phyloP scores from a whole-genome alignment of 2,888 invertebrate genomes.

The Ferdinandea cuprea region DNA sequence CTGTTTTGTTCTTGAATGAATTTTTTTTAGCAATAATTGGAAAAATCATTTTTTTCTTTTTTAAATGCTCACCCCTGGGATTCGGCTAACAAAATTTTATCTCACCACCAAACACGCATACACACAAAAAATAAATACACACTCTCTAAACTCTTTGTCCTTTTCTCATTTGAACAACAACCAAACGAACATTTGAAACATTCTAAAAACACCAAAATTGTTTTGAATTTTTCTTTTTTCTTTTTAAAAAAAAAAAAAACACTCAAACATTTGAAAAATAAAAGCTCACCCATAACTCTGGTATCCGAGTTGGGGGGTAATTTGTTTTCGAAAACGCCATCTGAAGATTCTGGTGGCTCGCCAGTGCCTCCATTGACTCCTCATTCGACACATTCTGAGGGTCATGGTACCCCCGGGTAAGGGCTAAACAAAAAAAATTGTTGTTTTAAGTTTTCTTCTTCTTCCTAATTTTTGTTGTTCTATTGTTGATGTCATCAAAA shows the following conservation, averaged over 20 bases:
- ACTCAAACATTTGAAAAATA: slow-evolving; percentile 51
- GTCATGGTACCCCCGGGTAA: slow-evolving; percentile 84
- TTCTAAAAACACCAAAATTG: slow-evolving; percentile 43
- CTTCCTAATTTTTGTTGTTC: slow-evolving; percentile 11
- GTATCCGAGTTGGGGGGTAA: slow-evolving; percentile 97
- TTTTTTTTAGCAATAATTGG: slow-evolving; percentile 66
- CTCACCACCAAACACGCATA: slow-evolving; percentile 12
- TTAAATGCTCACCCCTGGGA: slow-evolving; percentile 77
- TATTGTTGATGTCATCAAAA: background rate
- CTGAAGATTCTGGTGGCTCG: slow-evolving; percentile 91
- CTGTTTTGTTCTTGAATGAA: slow-evolving; percentile 36
- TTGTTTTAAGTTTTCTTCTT: slow-evolving; percentile 40
- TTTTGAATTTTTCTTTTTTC: slow-evolving; percentile 30
- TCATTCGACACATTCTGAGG: slow-evolving; percentile 84
- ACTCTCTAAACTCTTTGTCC: slow-evolving; percentile 57
- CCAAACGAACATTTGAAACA: slow-evolving; percentile 29
- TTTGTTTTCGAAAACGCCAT: slow-evolving; percentile 96
- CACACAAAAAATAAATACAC: background rate
- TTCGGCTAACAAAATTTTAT: slow-evolving; percentile 77
- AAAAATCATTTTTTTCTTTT: slow-evolving; percentile 66
- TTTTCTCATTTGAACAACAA: slow-evolving; percentile 44
- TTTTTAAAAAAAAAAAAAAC: slow-evolving; percentile 29
- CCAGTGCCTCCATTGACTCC: slow-evolving; percentile 87
- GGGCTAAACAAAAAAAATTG: slow-evolving; percentile 76
- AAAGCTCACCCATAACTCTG: slow-evolving; percentile 95